Percentiles rank a stretch among this genome's conserved stretches.
phyloP scores from a whole-genome alignment of 1,140 invertebrate species.

The Idris sp. region DNA sequence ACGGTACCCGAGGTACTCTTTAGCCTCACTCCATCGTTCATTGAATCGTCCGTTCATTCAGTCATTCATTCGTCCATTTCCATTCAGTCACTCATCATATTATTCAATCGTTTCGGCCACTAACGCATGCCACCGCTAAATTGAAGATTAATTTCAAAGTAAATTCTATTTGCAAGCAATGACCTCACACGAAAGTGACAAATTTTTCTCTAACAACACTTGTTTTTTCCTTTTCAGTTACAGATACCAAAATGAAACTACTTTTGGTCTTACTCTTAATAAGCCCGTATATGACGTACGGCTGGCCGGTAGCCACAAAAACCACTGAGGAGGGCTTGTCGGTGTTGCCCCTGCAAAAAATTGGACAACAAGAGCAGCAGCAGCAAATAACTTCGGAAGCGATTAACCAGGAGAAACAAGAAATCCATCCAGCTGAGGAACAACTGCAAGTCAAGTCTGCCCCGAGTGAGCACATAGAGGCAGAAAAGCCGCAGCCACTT shows the following conservation, averaged over 20 bases:
- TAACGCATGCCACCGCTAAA: slow-evolving; percentile 64
- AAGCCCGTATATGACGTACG: slow-evolving; percentile 63
- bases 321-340: slow-evolving; percentile 30
- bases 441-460: slow-evolving; percentile 46
- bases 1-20: slow-evolving; percentile 54
- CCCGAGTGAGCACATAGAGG: slow-evolving; percentile 15
- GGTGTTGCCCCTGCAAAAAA: slow-evolving; percentile 49
- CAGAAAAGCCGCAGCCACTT: slow-evolving; percentile 17
- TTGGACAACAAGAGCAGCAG: slow-evolving; percentile 21
- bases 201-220: background rate
- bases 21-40: slow-evolving; percentile 38
- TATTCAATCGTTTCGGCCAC: slow-evolving; percentile 58
- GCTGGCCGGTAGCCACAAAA: slow-evolving; percentile 70
- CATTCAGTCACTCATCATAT: slow-evolving; percentile 65
- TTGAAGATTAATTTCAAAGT: slow-evolving; percentile 67
- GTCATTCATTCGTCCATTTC: slow-evolving; percentile 66
- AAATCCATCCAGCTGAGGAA: slow-evolving; percentile 13
- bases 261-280: slow-evolving; percentile 64
- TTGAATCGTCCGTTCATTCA: slow-evolving; percentile 65
- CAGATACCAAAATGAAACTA: slow-evolving; percentile 70
- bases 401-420: slow-evolving; percentile 27
- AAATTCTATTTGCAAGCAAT: slow-evolving; percentile 58
- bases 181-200: too few relatives aligned
- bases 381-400: slow-evolving; percentile 12
- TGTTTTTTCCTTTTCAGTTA: slow-evolving; percentile 6